These are phyloP conservation scores for Potamarius usumacintae DNA, from an alignment of 2,113 vertebrate species.

Conservation along the genomic window DNA sequence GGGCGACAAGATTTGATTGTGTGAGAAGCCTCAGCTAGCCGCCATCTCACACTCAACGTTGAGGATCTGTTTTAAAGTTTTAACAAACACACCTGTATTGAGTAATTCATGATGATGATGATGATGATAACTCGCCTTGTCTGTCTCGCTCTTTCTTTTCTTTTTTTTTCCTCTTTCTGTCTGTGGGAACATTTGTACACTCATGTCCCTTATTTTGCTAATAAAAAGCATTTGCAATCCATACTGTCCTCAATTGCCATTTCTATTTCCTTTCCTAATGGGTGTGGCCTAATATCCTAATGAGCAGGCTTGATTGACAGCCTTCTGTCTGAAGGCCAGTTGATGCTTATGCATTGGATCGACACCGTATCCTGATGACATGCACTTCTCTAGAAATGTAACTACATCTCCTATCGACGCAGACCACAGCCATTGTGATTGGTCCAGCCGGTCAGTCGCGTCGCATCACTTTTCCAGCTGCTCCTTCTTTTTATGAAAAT, in stretches of 20 bases:
- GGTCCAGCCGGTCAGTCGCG: no score
- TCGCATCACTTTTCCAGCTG: no score
- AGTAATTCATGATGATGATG: constrained; percentile 12
- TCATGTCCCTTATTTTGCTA: constrained; percentile 81
- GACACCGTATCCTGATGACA: no score
- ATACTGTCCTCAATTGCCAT: not conserved
- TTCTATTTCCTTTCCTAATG: not conserved
- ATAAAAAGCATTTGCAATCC: constrained; percentile 76
- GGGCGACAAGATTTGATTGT: not conserved
- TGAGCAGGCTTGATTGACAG: not conserved
- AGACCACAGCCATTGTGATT: no score
- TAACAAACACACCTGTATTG: not conserved
- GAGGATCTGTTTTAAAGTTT: constrained; percentile 28
- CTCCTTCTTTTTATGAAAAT: no score
- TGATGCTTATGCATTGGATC: no score
- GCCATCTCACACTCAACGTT: not conserved
- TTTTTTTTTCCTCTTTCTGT: constrained; percentile 48
- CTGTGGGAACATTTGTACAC: constrained; percentile 74
- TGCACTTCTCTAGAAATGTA: no score
- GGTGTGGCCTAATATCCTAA: not conserved
- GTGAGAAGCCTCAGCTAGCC: constrained; percentile 10
- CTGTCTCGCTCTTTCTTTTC: constrained; percentile 36
- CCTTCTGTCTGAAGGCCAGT: not conserved
- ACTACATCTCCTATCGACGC: no score
- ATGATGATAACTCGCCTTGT: constrained; percentile 9